These are phyloP conservation scores for Callipepla squamata DNA, from an alignment of 2,113 vertebrate species.

Conservation along the genomic window DNA sequence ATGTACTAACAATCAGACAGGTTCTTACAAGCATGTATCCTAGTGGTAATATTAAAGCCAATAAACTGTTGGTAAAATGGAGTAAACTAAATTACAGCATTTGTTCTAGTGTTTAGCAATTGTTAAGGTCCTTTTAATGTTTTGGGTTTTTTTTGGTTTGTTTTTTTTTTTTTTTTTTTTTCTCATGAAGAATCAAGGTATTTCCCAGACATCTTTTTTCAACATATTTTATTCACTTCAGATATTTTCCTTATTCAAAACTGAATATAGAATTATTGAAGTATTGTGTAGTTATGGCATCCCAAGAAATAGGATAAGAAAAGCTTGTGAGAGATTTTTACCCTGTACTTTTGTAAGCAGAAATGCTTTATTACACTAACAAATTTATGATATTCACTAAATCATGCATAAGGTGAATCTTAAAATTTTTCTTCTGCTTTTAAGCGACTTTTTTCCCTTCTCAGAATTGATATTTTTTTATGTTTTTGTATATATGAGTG, in stretches of 20 bases:
- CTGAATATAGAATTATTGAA: neutral
- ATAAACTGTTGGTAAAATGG: slow-evolving; percentile 13
- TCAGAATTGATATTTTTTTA: neutral
- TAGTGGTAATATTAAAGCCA: neutral
- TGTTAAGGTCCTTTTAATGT: slow-evolving; percentile 5
- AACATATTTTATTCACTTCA: neutral
- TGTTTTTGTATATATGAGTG: too few relatives aligned
- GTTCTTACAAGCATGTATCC: neutral
- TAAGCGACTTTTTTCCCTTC: neutral
- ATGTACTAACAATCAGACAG: neutral
- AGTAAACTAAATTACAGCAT: slow-evolving; percentile 15
- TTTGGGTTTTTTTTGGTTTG: neutral
- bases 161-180: neutral
- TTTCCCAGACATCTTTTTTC: neutral
- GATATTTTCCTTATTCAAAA: neutral
- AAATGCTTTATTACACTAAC: neutral
- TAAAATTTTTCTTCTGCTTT: neutral
- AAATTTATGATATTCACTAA: neutral
- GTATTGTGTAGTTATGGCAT: neutral
- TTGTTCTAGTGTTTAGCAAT: neutral
- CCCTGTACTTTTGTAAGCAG: neutral
- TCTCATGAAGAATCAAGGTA: neutral
- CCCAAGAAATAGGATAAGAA: neutral
- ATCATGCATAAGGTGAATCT: neutral
- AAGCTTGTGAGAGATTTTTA: neutral